Evolutionary conservation across 2,113 vertebrate species (phyloP).

Genomic region (Paradoxurus hermaphroditus): DNA sequence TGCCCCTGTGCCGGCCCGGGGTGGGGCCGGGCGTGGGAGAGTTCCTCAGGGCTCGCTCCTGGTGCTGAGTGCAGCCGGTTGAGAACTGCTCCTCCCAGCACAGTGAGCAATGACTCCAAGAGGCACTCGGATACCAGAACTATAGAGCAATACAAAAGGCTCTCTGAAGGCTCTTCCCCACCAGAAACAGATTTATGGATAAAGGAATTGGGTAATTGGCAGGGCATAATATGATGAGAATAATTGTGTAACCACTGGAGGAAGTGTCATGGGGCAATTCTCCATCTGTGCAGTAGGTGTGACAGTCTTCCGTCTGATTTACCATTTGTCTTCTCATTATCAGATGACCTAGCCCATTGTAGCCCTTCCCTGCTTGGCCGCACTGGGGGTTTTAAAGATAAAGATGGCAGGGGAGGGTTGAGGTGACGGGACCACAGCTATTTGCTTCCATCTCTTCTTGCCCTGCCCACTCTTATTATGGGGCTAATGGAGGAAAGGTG

Average conservation of each 20-base stretch:
- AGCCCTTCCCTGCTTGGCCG: background rate
- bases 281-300: background rate
- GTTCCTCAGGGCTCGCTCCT: background rate
- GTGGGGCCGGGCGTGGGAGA: background rate
- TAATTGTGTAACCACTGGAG: background rate
- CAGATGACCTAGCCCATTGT: background rate
- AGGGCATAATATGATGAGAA: background rate
- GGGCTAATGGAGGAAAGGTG: background rate
- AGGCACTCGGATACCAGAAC: background rate
- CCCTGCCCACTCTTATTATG: background rate
- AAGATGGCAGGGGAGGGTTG: background rate
- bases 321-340: background rate
- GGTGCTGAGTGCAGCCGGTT: background rate
- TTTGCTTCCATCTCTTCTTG: background rate
- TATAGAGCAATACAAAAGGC: background rate
- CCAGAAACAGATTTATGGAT: no score
- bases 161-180: background rate
- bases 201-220: background rate
- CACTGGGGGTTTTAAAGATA: no score
- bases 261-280: background rate
- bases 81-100: background rate
- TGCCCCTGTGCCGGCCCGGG: background rate
- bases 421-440: no score
- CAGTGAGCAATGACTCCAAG: background rate
- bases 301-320: background rate